Evolutionary conservation across 2,113 vertebrate species (phyloP), one percentile per base, ranked within the genome.

Genomic region (Larimichthys crocea): DNA sequence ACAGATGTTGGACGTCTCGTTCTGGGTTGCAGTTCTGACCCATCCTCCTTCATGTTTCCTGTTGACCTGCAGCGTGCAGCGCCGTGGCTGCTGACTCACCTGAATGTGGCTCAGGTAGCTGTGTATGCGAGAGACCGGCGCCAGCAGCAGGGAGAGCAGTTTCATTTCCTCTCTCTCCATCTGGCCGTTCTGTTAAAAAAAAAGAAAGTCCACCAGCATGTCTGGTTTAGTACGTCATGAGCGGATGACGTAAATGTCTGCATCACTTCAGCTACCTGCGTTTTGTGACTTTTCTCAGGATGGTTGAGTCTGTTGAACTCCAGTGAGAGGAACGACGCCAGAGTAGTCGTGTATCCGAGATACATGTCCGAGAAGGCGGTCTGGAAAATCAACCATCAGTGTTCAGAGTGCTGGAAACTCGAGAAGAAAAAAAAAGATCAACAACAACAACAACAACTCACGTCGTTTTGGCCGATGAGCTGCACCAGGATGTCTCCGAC

Each of bases 41-140:
- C 35, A 9, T 40, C 35, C 35, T 40, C 35, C 50, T n/a, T 17
- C 1, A 20, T 17, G 24, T 9, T 68, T 3, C 19, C 10, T 9
- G 29, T 20, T 3, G 44, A 19, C n/a, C 46, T 4, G 55, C 65
- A 26, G 64, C 9, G 42, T 68, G 53, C 26, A 24, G 53, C 52
- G 24, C n/a, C 22, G 26, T 3, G 17, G 35, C n/a, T 22, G 56
- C 66, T 62, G 68, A 84, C 91, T 86, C 74, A 95, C 95, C 92
- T 96, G 94, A 40, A 95, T 93, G 80, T 94, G 94, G 80, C 87
- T 91, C 80, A 95, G 85, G 88, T 96, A 96, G 76, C 88, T 81
- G 84, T 95, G 94, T 11, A 96, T 84, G 5, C 94, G 89, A 1
- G 93, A 90, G 4, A 95, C 87, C 0, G 95, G 95, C 0, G 94